Conservation (phyloP, 2,888 invertebrate species). For the Amorpha juglandis region DNA sequence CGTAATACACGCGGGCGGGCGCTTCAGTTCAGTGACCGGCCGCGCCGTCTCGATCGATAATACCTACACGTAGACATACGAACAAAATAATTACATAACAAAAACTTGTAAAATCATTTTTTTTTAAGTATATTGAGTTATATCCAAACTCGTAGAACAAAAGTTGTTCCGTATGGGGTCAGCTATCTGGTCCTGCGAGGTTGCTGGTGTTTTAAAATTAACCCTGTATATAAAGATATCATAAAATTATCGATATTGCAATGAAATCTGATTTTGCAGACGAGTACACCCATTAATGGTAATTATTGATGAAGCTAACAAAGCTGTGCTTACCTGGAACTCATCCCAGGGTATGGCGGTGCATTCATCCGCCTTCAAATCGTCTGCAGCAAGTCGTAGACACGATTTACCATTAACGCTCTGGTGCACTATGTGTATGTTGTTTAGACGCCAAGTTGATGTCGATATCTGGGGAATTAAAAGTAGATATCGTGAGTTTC, state of each 20-base stretch:
- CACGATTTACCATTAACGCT: conserved; percentile 55
- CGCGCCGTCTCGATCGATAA: no score
- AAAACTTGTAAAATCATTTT: no score
- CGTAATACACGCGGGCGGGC: no score
- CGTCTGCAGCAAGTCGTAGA: conserved; percentile 69
- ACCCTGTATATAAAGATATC: no score
- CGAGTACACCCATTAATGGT: background rate
- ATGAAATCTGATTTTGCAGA: background rate
- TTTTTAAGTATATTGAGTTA: no score
- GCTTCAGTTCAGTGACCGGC: no score
- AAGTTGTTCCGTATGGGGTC: no score
- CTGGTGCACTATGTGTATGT: conserved; percentile 72
- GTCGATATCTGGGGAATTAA: conserved; percentile 86
- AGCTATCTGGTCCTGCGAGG: no score
- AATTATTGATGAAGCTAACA: background rate
- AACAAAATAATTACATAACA: no score
- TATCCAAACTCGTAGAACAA: no score
- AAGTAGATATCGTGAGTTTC: background rate
- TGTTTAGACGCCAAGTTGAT: conserved; percentile 74
- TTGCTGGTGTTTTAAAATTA: no score
- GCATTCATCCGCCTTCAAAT: conserved; percentile 92
- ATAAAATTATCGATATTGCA: background rate
- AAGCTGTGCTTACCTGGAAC: conserved; percentile 89
- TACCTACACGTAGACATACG: no score
- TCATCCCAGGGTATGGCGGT: conserved; percentile 96